These are phyloP conservation scores for Drosophila pectinifera DNA, from an alignment of 1,140 invertebrate genomes.

Conservation along the genomic window DNA sequence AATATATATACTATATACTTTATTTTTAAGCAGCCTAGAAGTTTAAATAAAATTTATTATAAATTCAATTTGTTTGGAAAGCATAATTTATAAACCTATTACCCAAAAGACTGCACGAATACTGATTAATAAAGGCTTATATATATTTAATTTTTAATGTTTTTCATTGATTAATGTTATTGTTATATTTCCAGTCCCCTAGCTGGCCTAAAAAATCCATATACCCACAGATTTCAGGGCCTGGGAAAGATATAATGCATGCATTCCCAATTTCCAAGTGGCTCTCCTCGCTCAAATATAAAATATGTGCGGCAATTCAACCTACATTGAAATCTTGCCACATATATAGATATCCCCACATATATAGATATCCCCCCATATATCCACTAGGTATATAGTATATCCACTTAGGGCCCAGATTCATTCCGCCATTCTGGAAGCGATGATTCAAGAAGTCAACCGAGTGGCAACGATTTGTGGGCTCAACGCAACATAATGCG, in stretches of 20 bases:
- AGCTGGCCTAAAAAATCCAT: neutral
- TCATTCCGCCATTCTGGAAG: slow-evolving; percentile 40
- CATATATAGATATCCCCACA: slow-evolving; percentile 4
- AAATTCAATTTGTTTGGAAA: too few species aligned
- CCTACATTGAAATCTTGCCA: slow-evolving; percentile 23
- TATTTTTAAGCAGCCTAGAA: too few species aligned
- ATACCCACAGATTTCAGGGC: neutral
- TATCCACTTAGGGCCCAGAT: slow-evolving; percentile 27
- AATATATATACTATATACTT: too few species aligned
- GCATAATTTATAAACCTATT: too few species aligned
- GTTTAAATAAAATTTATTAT: too few species aligned
- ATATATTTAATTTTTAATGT: too few species aligned
- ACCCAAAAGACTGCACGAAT: too few species aligned
- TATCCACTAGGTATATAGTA: slow-evolving; percentile 8
- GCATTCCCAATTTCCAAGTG: slow-evolving; percentile 72
- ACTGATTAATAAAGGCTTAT: too few species aligned
- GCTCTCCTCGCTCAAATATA: slow-evolving; percentile 49
- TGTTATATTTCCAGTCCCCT: too few species aligned
- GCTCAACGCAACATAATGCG: slow-evolving; percentile 19
- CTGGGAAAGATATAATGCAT: slow-evolving; percentile 52
- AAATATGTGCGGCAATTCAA: slow-evolving; percentile 74
- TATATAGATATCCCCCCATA: slow-evolving; percentile 2
- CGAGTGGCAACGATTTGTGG: slow-evolving; percentile 50
- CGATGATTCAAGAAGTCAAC: slow-evolving; percentile 42
- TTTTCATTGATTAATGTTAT: too few species aligned